Evolutionary conservation across 1,140 invertebrate genomes (phyloP).

Genomic region (Temnothorax nylanderi): DNA sequence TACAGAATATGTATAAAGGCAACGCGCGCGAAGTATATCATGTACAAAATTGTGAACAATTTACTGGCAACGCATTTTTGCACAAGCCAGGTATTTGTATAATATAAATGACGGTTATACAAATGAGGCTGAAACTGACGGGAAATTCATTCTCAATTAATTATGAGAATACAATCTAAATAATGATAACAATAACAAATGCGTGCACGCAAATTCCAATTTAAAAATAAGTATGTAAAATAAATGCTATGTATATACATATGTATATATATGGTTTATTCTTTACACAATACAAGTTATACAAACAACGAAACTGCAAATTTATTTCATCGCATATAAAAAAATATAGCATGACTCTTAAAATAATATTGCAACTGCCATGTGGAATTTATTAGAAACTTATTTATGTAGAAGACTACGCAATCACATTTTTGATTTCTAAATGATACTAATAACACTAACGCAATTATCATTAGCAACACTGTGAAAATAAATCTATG

Average conservation of each 20-base stretch:
- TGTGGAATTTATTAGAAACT: conserved; percentile 4
- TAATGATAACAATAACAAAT: conserved; percentile 1
- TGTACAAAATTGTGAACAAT: conserved; percentile 37
- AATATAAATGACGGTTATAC: neutral
- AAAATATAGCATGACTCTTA: conserved; percentile 14
- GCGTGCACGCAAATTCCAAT: neutral
- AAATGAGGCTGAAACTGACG: conserved; percentile 57
- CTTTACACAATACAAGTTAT: neutral
- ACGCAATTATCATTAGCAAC: neutral
- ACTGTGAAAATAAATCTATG: conserved; percentile 14
- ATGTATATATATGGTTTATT: neutral
- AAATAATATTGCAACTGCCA: conserved; percentile 25
- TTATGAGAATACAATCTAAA: neutral
- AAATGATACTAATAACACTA: conserved; percentile 10
- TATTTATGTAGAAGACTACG: conserved; percentile 25
- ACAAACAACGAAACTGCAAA: conserved; percentile 56
- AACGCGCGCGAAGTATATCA: conserved; percentile 32
- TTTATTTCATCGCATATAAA: conserved; percentile 1
- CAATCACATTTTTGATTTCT: neutral
- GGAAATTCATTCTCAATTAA: neutral
- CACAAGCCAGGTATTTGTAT: conserved; percentile 20
- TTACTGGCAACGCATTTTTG: conserved; percentile 27
- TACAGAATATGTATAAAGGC: conserved; percentile 48
- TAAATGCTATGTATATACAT: neutral
- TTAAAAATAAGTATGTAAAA: neutral